Evolutionary conservation across 2,797 vertebrate genomes (phyloP).

Genomic region (Sebastes trivittatus): DNA sequence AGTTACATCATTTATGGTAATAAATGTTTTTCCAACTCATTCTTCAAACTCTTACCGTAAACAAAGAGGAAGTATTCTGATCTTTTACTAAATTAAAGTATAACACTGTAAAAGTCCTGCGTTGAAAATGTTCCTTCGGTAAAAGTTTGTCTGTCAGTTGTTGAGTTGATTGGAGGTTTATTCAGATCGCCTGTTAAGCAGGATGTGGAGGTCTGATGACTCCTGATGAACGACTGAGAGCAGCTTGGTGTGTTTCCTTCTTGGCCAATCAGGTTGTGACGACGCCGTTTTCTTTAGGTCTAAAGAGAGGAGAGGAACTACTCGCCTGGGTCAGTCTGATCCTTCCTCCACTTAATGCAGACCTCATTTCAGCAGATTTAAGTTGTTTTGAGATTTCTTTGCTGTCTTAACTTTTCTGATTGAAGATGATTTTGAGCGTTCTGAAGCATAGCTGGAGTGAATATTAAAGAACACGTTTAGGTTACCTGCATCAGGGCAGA

Average conservation of each 20-base stretch:
- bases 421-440: background rate
- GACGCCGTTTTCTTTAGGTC: too few relatives aligned
- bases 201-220: background rate
- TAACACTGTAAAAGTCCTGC: too few relatives aligned
- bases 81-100: fast-evolving
- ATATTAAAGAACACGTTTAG: background rate
- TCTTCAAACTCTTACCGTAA: background rate
- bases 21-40: too few relatives aligned
- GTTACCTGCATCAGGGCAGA: background rate
- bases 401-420: background rate
- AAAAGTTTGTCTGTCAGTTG: background rate
- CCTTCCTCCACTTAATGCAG: background rate
- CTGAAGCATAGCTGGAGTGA: background rate
- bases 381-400: background rate
- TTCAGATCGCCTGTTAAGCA: background rate
- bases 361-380: background rate
- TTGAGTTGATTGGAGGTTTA: background rate
- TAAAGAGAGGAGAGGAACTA: background rate
- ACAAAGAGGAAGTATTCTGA: background rate
- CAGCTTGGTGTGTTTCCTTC: too few relatives aligned
- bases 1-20: background rate
- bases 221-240: too few relatives aligned
- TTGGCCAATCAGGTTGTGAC: too few relatives aligned
- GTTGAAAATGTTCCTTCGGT: background rate
- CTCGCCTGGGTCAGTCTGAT: too few relatives aligned